Evolutionary conservation across 2,113 vertebrate genomes (phyloP), one percentile per base, ranked within the genome.

Genomic region (Raja brachyura): DNA sequence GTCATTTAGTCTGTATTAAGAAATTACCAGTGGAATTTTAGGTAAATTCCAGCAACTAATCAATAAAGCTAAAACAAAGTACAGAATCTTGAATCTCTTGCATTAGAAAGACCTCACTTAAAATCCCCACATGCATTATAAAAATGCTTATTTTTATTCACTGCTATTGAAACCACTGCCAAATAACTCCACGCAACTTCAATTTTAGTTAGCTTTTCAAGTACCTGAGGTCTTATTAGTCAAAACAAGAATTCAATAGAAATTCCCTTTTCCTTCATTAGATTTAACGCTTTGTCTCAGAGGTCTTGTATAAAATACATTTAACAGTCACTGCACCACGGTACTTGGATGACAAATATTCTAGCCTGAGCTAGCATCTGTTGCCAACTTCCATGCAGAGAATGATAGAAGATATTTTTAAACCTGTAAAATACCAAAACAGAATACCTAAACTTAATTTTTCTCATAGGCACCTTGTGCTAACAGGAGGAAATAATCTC

Each of bases 221-320:
- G 33, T 54, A 81, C 54, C 33, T 18, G 9, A 90, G 63, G 14
- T 39, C 88, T 10, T 63, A 16, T 90, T 39, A 90, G 31, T 39
- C 11, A 68, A 68, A 70, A 39, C n/a, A 79, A 90, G 48, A 90
- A n/a, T n/a, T 31, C 9, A 33, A 70, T 9, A 39, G 31, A 90
- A 85, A 70, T 90, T 63, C 63, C 31, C 31, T 70, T 70, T 90
- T 90, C 63, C 31, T 90, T 90, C 66, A 90, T 48, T 70, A 70
- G 25, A 25, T 70, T 70, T 70, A 39, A 90, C 31, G 22, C 59
- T 33, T 68, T 54, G 25, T 54, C 28, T 66, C 54, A 86, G 22
- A 63, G 28, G 14, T 63, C 59, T 66, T 31, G 59, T 61, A 61
- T 9, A 66, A 88, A 88, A 88, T 88, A n/a, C 31, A 66, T 31